These are phyloP conservation scores for Semicossyphus pulcher DNA, from an alignment of 2,113 vertebrate genomes.

Conservation along the genomic window DNA sequence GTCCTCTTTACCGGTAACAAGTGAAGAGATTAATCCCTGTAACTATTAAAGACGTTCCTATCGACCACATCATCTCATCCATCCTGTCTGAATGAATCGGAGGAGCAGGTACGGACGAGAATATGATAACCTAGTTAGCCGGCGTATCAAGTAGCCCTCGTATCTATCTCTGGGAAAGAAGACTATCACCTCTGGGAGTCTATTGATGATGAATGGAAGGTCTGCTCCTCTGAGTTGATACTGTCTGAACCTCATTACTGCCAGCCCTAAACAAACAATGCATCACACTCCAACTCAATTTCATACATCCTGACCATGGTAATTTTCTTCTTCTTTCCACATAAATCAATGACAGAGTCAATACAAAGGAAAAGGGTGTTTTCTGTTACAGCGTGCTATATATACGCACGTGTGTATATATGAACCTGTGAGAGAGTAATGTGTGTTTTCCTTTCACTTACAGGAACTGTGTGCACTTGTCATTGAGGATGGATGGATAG, in stretches of 20 bases:
- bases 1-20: background rate
- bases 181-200: slow-evolving; percentile 69
- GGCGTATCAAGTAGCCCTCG: slow-evolving; percentile 36
- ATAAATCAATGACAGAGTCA: slow-evolving; percentile 76
- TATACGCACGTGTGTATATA: background rate
- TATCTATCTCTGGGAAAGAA: slow-evolving; percentile 65
- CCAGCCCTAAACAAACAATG: slow-evolving; percentile 77
- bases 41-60: slow-evolving; percentile 15
- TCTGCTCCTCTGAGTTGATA: slow-evolving; percentile 69
- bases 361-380: slow-evolving; percentile 34
- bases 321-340: slow-evolving; percentile 67
- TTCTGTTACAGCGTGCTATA: slow-evolving; percentile 23
- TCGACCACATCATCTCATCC: slow-evolving; percentile 37
- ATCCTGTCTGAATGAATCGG: slow-evolving; percentile 28
- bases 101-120: slow-evolving; percentile 47
- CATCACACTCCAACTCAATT: slow-evolving; percentile 80
- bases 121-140: slow-evolving; percentile 70
- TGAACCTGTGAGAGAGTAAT: background rate
- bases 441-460: slow-evolving; percentile 18
- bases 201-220: slow-evolving; percentile 69
- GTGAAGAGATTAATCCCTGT: slow-evolving; percentile 12
- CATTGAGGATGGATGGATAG: background rate
- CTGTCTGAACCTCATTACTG: slow-evolving; percentile 78
- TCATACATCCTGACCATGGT: slow-evolving; percentile 78
- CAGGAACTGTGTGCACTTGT: background rate